Base-by-base conservation (phyloP, 2,113 vertebrate genomes). In the Tautogolabrus adspersus region DNA sequence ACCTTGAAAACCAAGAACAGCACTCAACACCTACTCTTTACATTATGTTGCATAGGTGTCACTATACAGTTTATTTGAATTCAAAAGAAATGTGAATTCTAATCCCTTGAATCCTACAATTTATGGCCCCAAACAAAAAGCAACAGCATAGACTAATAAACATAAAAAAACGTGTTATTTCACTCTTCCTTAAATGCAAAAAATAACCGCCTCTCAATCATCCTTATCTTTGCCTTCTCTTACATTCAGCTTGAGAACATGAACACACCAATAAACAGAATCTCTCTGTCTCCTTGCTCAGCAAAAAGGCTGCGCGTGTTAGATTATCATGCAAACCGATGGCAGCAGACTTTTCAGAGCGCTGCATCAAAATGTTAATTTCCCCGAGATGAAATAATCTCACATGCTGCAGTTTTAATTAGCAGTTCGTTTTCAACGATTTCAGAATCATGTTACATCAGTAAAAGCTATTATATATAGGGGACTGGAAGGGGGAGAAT, bases 301-400 rank as follows among this genome's bases (percentile, higher is more conserved):
- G 66, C 51, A 75, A 59, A 75, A 58, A 21, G 57, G 37, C 52
- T 6, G 61, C 79, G 23, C 71, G 2, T 60, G 58, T 60, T 51
- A 68, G 75, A 84, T 82, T 75, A 79, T 34, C 46, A 51, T 52
- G 66, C 62, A 68, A 38, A 63, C 59, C 66, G 77, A 81, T 78
- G 26, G 61, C 42, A 40, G 42, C 60, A 66, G 55, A 77, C 72
- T 34, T 76, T 73, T 64, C 73, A 71, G 51, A 64, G 66, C 58
- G 8, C 66, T 44, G 58, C 40, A 65, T 84, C 61, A 78, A 61
- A 78, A 84, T 84, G 74, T 38, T 78, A 64, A 87, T 78, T 75
- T 76, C 23, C 62, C 70, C 34, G 18, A 75, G 30, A 81, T 75
- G 34, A 83, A 67, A 81, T 66, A 66, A 60, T 80, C 59, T 54